phyloP scores from a whole-genome alignment of 2,888 invertebrate genomes.

The Microctonus brassicae region DNA sequence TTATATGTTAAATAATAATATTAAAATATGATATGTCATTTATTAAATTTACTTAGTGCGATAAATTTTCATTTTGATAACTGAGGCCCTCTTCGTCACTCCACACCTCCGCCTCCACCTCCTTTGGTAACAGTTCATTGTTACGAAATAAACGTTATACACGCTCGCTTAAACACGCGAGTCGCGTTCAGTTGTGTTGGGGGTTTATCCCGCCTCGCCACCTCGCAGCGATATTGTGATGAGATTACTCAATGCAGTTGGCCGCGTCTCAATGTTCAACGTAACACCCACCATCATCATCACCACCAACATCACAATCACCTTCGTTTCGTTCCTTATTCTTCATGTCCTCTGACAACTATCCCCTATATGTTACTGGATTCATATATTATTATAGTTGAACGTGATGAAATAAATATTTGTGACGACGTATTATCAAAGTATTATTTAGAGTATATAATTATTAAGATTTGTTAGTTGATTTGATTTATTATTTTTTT shows the following conservation, averaged over 20 bases:
- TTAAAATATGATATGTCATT: neutral
- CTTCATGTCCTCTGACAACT: slow-evolving; percentile 9
- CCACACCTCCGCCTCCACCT: neutral
- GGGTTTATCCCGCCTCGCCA: slow-evolving; percentile 67
- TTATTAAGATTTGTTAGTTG: no score
- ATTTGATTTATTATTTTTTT: no score
- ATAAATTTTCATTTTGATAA: neutral
- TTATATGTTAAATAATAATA: neutral
- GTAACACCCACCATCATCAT: slow-evolving; percentile 38
- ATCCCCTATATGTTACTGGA: neutral
- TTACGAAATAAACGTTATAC: slow-evolving; percentile 37
- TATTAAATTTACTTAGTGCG: neutral
- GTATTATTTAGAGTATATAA: no score
- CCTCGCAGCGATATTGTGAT: slow-evolving; percentile 73
- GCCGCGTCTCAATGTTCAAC: slow-evolving; percentile 73
- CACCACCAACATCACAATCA: slow-evolving; percentile 14
- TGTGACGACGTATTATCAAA: no score
- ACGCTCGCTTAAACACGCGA: slow-evolving; percentile 39
- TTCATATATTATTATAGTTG: no score
- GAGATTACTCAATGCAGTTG: slow-evolving; percentile 80
- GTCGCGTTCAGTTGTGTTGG: slow-evolving; percentile 38
- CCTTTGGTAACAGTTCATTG: slow-evolving; percentile 27
- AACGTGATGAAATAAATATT: no score
- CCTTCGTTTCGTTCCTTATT: slow-evolving; percentile 28
- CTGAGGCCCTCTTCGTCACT: neutral